phyloP scores from a whole-genome alignment of 2,888 invertebrate species.

The Pristionchus japonicus region DNA sequence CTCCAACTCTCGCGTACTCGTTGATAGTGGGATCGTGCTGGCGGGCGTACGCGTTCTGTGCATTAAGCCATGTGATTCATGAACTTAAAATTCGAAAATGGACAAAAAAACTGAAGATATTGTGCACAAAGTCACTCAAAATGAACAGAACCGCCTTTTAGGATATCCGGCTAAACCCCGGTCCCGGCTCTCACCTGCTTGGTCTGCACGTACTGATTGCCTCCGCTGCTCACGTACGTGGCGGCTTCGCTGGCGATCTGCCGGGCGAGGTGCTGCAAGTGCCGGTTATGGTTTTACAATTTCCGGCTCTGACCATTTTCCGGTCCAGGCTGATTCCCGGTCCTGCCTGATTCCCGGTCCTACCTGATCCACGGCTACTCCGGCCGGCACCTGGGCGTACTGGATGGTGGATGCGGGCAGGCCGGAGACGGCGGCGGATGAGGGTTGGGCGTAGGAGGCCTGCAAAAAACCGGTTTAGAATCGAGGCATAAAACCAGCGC shows the following conservation, averaged over 20 bases:
- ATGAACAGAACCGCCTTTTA: too few species aligned
- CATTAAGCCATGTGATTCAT: background rate
- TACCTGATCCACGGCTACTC: conserved; percentile 16
- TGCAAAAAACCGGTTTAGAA: too few species aligned
- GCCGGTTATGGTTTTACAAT: background rate
- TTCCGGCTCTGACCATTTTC: background rate
- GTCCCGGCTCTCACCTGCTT: background rate
- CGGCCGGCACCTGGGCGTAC: background rate
- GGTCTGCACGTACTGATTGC: conserved; percentile 11
- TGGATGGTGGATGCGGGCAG: conserved; percentile 10
- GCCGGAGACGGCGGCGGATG: background rate
- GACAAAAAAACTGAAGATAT: too few species aligned
- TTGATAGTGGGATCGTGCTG: conserved; percentile 14
- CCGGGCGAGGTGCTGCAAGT: conserved; percentile 16
- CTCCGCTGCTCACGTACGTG: background rate
- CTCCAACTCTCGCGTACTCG: background rate
- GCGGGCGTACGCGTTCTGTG: conserved; percentile 26
- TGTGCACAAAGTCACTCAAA: too few species aligned
- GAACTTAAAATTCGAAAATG: too few species aligned
- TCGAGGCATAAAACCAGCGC: too few species aligned
- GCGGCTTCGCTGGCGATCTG: conserved; percentile 37
- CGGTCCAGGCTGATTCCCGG: background rate
- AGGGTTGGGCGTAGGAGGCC: background rate
- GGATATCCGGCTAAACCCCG: too few species aligned
- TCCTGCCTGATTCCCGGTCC: background rate